Evolutionary conservation across 2,797 vertebrate genomes (phyloP).

Genomic region (Enteromius treurensis): DNA sequence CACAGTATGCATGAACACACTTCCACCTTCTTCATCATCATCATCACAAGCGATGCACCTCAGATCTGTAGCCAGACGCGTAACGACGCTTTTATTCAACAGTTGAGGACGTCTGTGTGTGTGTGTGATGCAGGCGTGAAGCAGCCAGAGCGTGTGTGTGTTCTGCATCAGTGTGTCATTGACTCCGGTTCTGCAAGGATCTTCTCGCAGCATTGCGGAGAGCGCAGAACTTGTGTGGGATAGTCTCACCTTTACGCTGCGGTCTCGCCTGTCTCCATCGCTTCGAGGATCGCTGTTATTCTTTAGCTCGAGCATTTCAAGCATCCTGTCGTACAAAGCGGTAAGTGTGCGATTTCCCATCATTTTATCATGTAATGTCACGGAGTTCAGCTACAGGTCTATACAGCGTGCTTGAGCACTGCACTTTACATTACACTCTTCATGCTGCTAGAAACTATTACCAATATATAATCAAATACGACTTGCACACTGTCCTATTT

Average conservation of each 20-base stretch:
- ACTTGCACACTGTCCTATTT: background rate
- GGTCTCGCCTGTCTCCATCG: background rate
- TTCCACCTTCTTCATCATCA: background rate
- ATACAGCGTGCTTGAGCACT: background rate
- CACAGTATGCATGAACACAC: background rate
- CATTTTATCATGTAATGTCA: background rate
- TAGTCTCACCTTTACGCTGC: background rate
- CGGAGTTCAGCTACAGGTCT: conserved; percentile 34
- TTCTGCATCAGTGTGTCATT: conserved; percentile 41
- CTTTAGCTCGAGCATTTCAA: background rate
- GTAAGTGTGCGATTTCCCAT: background rate
- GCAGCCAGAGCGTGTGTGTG: background rate
- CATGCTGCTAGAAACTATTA: background rate
- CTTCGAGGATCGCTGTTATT: background rate
- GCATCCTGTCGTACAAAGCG: background rate
- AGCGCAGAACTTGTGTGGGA: conserved; percentile 41
- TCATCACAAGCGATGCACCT: background rate
- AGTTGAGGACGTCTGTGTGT: conserved; percentile 43
- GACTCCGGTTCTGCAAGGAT: conserved; percentile 12
- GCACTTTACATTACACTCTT: background rate
- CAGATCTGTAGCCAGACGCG: background rate
- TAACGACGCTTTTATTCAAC: background rate
- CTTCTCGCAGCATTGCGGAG: conserved; percentile 45
- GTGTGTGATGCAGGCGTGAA: conserved; percentile 43
- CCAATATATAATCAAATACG: background rate